phyloP scores from a whole-genome alignment of 2,113 vertebrate species.

The Grammomys surdaster region DNA sequence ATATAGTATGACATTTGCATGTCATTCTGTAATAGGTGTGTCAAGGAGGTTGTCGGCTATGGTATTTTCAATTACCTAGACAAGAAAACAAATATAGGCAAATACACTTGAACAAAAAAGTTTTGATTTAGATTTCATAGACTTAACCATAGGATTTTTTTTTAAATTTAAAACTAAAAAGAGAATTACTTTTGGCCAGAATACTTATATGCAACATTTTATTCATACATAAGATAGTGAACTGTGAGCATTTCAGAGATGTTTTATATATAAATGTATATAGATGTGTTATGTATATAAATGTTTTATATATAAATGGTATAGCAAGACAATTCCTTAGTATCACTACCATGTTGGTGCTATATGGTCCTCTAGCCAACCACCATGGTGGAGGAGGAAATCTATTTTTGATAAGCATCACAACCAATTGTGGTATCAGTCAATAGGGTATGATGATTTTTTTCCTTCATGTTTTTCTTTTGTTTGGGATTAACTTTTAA shows the following conservation, averaged over 20 bases:
- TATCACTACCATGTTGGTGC: not conserved
- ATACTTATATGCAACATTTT: not conserved
- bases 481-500: slow-evolving; percentile 41
- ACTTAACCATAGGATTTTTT: slow-evolving; percentile 14
- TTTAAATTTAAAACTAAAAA: slow-evolving; percentile 16
- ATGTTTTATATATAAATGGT: not conserved
- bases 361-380: not conserved
- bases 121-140: slow-evolving; percentile 16
- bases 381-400: not conserved
- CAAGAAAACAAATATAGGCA: slow-evolving; percentile 33
- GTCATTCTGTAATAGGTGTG: not conserved
- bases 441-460: not conserved
- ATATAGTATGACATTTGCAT: slow-evolving; percentile 17
- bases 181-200: not conserved
- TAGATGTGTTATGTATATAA: not conserved
- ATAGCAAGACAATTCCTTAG: not conserved
- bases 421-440: not conserved
- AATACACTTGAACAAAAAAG: slow-evolving; percentile 8
- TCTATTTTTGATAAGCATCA: not conserved
- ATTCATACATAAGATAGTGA: slow-evolving; percentile 30
- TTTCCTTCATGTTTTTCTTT: slow-evolving; percentile 1
- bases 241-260: not conserved
- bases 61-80: not conserved
- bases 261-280: not conserved
- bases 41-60: not conserved